Percentiles rank a stretch among this genome's conserved stretches.
phyloP scores from a whole-genome alignment of 1,140 invertebrate genomes.

The Dryas iulia region DNA sequence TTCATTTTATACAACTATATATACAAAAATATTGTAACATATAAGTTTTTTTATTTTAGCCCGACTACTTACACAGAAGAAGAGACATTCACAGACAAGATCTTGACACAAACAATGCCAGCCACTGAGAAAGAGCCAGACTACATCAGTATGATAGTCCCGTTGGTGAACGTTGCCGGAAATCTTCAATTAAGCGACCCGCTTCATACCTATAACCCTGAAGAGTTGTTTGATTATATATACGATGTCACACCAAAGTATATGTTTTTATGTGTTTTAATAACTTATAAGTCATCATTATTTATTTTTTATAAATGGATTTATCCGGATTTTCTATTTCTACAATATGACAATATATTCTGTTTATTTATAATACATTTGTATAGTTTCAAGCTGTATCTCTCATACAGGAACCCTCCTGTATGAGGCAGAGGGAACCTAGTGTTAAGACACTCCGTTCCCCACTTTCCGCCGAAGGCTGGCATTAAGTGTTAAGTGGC shows the following conservation, averaged over 20 bases:
- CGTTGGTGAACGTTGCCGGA: slow-evolving; percentile 60
- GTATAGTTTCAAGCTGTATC: too few relatives aligned
- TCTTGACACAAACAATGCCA: slow-evolving; percentile 4
- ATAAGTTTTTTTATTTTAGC: neutral
- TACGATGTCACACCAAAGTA: slow-evolving; percentile 57
- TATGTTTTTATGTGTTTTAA: neutral
- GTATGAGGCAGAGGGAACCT: too few relatives aligned
- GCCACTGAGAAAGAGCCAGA: slow-evolving; percentile 27
- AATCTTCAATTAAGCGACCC: slow-evolving; percentile 37
- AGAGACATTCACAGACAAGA: neutral
- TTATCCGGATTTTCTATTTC: too few relatives aligned
- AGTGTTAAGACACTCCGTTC: too few relatives aligned
- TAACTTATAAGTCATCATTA: neutral
- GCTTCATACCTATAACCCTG: slow-evolving; percentile 27
- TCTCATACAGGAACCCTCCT: too few relatives aligned
- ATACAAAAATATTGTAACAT: neutral
- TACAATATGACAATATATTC: too few relatives aligned
- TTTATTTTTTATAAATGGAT: neutral
- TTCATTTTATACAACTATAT: too few relatives aligned
- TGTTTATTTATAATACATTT: too few relatives aligned
- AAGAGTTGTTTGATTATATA: slow-evolving; percentile 49
- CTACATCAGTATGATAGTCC: slow-evolving; percentile 50
- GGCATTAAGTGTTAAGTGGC: too few relatives aligned
- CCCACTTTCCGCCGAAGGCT: too few relatives aligned
- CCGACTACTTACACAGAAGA: neutral